Evolutionary conservation across 1,140 invertebrate genomes (phyloP).

Genomic region (Brachionus plicatilis): DNA sequence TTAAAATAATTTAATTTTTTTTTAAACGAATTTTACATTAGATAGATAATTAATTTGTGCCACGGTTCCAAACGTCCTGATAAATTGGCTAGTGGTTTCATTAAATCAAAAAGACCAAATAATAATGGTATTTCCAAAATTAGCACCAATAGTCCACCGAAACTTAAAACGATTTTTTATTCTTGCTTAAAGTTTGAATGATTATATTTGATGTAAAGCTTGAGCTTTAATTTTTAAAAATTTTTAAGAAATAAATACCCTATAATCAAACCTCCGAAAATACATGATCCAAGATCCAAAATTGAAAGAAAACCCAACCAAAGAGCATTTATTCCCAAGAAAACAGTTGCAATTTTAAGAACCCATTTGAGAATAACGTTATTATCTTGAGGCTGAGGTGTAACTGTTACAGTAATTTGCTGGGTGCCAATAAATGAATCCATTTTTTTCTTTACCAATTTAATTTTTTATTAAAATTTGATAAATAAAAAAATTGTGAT

Average conservation of each 20-base stretch:
- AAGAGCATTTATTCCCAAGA: slow-evolving; percentile 1
- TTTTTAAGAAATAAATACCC: not conserved
- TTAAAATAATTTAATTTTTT: not conserved
- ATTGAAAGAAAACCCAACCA: not conserved
- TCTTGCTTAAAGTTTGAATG: not conserved
- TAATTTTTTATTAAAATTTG: not conserved
- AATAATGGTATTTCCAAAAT: slow-evolving; percentile 1
- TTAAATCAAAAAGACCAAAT: not conserved
- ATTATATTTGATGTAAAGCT: not conserved
- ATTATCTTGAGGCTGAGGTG: not conserved
- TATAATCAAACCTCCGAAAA: not conserved
- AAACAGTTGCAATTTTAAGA: not conserved
- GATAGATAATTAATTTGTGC: slow-evolving; percentile 13
- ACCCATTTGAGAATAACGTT: not conserved
- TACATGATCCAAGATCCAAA: not conserved
- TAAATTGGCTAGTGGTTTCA: not conserved
- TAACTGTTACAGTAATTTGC: not conserved
- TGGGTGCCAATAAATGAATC: not conserved
- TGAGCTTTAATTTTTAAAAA: not conserved
- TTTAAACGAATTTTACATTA: not conserved
- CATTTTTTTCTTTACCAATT: not conserved
- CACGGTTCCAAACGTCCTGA: not conserved
- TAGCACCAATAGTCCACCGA: not conserved
- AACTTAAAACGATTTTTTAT: not conserved
- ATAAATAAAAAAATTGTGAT: not conserved